Conservation (phyloP, 2,113 vertebrate species). For the Pterocles gutturalis region DNA sequence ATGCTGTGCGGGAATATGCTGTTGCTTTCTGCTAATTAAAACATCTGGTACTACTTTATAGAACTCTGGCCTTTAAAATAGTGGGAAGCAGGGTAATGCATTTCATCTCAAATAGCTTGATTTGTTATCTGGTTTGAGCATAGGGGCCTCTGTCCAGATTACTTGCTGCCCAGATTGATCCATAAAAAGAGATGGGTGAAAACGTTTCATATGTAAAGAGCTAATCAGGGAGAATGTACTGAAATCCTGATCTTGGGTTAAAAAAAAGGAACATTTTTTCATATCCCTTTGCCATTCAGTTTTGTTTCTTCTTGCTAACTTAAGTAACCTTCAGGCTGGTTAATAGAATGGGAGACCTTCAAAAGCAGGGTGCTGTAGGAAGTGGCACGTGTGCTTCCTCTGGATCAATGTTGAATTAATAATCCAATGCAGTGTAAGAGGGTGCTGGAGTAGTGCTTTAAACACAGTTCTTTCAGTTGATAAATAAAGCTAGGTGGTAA, state of each 20-base stretch:
- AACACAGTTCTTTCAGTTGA: background rate
- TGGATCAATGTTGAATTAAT: constrained; percentile 20
- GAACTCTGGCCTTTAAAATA: constrained; percentile 58
- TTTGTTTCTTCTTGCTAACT: constrained; percentile 24
- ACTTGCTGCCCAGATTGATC: background rate
- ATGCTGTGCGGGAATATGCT: constrained; percentile 46
- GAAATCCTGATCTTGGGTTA: background rate
- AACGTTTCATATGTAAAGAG: background rate
- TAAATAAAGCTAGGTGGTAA: constrained; percentile 47
- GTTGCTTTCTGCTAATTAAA: constrained; percentile 68
- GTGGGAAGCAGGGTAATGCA: background rate
- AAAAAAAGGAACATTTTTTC: background rate
- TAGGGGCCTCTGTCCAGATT: background rate
- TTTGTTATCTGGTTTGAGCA: background rate
- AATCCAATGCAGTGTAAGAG: background rate
- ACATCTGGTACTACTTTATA: constrained; percentile 58
- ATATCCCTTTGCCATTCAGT: background rate
- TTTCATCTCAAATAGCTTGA: constrained; percentile 44
- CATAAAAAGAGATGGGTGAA: background rate
- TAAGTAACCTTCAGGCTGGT: constrained; percentile 9
- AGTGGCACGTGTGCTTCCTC: background rate
- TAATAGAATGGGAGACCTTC: background rate
- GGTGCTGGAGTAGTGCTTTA: background rate
- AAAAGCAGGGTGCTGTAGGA: constrained; percentile 27
- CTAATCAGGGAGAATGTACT: background rate